Evolutionary conservation across 2,888 invertebrate genomes (phyloP), one percentile per base, ranked within the genome.

Genomic region (Chrysolina americana): DNA sequence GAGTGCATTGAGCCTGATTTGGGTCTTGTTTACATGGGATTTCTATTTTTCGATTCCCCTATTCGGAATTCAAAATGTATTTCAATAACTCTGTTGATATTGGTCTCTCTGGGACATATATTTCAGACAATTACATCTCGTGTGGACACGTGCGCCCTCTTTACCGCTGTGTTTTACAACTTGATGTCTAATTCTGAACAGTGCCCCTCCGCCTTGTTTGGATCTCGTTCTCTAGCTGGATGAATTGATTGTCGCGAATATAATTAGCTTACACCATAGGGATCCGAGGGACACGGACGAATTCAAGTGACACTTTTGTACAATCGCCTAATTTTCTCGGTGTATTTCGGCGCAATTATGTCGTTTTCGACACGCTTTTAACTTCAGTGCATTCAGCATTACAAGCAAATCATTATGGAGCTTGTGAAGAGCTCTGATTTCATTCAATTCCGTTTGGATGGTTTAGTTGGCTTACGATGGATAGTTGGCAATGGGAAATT

Each of bases 241-340:
- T 76, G 76, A 80, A 83, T 80, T 82, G 83, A 85, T 82, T 85
- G 86, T 86, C 85, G 83, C 85, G 82, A 83, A 83, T 79, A 82
- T 84, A 84, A 86, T 86, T 85, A 84, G 84, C 82, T 77, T 78
- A 78, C 79, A 80, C 81, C 80, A 79, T 78, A 80, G 81, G 82
- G 82, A 84, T 85, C 80, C 80, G 84, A 81, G 77, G 82, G 86
- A 84, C 87, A 87, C 86, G 87, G 83, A 84, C 84, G 80, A 82
- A 81, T 83, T 87, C 84, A 83, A 87, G 87, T 85, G 87, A 85
- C 85, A 85, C 87, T 86, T 84, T 86, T 86, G 64, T 56, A 84
- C 85, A 78, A 85, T 81, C 84, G 85, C 85, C 86, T 85, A 84
- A 84, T 84, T 84, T 81, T 78, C 28, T 62, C 63, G 65, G 66